Conservation (phyloP, 2,888 invertebrate genomes). For the Mesoligia furuncula region DNA sequence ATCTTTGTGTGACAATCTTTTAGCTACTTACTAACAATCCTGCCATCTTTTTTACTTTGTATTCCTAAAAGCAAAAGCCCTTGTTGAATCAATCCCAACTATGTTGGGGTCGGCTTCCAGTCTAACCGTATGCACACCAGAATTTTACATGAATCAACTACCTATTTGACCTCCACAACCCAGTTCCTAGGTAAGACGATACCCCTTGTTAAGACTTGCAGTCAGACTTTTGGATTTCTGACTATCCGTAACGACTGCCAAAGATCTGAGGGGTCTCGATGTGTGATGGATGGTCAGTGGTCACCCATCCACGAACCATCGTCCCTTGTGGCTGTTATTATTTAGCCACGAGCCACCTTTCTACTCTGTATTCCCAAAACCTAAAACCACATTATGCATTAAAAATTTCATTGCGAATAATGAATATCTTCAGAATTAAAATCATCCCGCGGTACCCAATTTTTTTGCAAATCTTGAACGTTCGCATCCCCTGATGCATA, state of each 20-base stretch:
- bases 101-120: no score
- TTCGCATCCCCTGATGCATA: constrained; percentile 75
- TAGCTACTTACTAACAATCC: no score
- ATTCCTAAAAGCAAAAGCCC: no score
- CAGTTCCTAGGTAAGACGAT: no score
- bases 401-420: constrained; percentile 31
- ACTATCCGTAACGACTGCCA: background rate
- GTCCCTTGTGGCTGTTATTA: background rate
- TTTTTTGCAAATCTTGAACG: constrained; percentile 67
- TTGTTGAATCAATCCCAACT: no score
- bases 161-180: no score
- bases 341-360: background rate
- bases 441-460: constrained; percentile 65
- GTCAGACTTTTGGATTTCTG: background rate
- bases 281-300: background rate
- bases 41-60: no score
- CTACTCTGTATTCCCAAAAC: background rate
- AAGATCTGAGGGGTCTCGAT: background rate
- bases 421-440: constrained; percentile 42
- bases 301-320: background rate
- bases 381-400: background rate
- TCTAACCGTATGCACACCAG: background rate
- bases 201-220: no score
- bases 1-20: background rate
- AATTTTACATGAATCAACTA: background rate